phyloP scores from a whole-genome alignment of 1,140 invertebrate species.

The Drosophila burlai region DNA sequence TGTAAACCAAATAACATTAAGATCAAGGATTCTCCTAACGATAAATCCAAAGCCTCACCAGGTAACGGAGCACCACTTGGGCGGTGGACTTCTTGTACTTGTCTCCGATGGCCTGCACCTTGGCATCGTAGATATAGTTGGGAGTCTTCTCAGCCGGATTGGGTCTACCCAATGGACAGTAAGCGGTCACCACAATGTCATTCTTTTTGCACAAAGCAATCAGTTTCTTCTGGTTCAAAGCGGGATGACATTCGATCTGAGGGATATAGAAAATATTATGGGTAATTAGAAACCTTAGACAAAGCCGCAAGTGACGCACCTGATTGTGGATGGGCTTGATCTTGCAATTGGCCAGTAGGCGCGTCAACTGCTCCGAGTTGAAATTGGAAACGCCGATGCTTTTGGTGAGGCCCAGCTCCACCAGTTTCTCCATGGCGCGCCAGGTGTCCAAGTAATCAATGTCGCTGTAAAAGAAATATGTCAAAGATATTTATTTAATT shows the following conservation, averaged over 20 bases:
- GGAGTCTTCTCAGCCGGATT: conserved; percentile 90
- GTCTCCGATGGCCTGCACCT: conserved; percentile 88
- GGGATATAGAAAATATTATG: background rate
- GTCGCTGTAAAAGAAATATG: conserved; percentile 82
- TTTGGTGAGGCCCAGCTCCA: conserved; percentile 89
- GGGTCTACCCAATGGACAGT: conserved; percentile 91
- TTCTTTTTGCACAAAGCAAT: conserved; percentile 89
- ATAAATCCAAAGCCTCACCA: conserved; percentile 86
- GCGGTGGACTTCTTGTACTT: conserved; percentile 90
- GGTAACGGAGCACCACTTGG: conserved; percentile 88
- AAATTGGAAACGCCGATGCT: conserved; percentile 95
- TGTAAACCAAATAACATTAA: conserved; percentile 73
- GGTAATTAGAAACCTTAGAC: background rate
- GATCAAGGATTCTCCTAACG: background rate
- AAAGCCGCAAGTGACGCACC: conserved; percentile 69
- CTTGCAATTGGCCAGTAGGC: conserved; percentile 88
- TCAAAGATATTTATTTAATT: background rate
- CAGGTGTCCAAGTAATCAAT: conserved; percentile 93
- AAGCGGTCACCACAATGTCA: conserved; percentile 90
- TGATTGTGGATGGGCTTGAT: conserved; percentile 92
- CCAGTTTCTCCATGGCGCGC: conserved; percentile 91
- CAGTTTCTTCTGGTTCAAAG: conserved; percentile 90
- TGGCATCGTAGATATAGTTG: conserved; percentile 88
- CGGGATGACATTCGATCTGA: conserved; percentile 90
- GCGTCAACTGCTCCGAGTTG: conserved; percentile 90